phyloP scores from a whole-genome alignment of 2,888 invertebrate genomes.

The Eupithecia exiguata region DNA sequence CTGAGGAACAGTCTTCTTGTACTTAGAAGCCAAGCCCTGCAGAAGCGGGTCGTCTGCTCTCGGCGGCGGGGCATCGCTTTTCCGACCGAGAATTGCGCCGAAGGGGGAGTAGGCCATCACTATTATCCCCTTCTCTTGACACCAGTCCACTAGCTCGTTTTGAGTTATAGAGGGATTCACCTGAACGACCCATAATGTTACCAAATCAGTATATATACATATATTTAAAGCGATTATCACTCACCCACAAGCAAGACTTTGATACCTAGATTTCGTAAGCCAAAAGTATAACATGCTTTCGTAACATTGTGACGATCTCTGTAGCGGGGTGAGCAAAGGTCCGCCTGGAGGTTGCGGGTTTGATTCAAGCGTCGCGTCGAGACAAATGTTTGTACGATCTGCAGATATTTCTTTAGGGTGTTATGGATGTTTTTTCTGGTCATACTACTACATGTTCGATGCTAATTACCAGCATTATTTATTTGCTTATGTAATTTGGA shows the following conservation, averaged over 20 bases:
- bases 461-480: no score
- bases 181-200: slow-evolving; percentile 60
- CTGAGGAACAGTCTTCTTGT: slow-evolving; percentile 86
- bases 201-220: not conserved
- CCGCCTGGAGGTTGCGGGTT: no score
- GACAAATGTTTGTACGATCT: no score
- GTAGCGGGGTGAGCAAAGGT: no score
- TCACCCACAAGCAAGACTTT: not conserved
- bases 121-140: slow-evolving; percentile 86
- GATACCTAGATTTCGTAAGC: not conserved
- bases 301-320: no score
- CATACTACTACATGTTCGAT: no score
- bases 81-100: slow-evolving; percentile 79
- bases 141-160: slow-evolving; percentile 87
- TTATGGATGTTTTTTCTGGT: no score
- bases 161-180: slow-evolving; percentile 90
- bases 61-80: slow-evolving; percentile 71
- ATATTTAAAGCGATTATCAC: not conserved
- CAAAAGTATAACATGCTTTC: no score
- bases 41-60: slow-evolving; percentile 81
- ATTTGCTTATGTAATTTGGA: no score
- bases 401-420: no score
- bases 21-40: slow-evolving; percentile 81
- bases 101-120: slow-evolving; percentile 90
- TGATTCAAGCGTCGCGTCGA: no score